Conservation (phyloP, 2,888 invertebrate genomes). For the Celastrina argiolus region DNA sequence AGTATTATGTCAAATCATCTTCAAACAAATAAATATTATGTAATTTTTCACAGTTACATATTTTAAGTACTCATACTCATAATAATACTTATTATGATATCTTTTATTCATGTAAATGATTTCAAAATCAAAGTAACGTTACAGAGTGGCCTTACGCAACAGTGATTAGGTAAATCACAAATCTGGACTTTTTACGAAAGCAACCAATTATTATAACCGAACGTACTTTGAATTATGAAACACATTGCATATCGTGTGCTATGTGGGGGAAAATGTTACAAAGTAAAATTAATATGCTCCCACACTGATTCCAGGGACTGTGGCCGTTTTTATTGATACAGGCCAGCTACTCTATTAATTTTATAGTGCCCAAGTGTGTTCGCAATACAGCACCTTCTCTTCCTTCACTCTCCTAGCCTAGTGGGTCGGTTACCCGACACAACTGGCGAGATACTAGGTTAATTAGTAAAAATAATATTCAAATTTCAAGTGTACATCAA, state of each 20-base stretch:
- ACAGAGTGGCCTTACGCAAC: not conserved
- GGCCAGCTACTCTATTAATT: too few species aligned
- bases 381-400: too few species aligned
- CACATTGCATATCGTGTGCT: not conserved
- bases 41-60: not conserved
- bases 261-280: not conserved
- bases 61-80: too few species aligned
- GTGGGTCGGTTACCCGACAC: too few species aligned
- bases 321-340: too few species aligned
- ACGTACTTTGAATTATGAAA: not conserved
- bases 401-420: too few species aligned
- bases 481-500: too few species aligned
- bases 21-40: not conserved
- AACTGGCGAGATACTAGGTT: too few species aligned
- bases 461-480: too few species aligned
- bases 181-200: slow-evolving; percentile 6
- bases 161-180: slow-evolving; percentile 16
- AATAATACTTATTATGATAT: not conserved
- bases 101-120: not conserved
- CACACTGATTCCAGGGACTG: too few species aligned
- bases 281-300: not conserved
- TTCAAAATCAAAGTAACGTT: not conserved
- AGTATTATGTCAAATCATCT: not conserved
- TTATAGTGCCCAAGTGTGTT: too few species aligned
- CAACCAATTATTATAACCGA: not conserved